These are phyloP conservation scores for Metacarcinus magister DNA, from an alignment of 2,888 invertebrate species.

Conservation along the genomic window DNA sequence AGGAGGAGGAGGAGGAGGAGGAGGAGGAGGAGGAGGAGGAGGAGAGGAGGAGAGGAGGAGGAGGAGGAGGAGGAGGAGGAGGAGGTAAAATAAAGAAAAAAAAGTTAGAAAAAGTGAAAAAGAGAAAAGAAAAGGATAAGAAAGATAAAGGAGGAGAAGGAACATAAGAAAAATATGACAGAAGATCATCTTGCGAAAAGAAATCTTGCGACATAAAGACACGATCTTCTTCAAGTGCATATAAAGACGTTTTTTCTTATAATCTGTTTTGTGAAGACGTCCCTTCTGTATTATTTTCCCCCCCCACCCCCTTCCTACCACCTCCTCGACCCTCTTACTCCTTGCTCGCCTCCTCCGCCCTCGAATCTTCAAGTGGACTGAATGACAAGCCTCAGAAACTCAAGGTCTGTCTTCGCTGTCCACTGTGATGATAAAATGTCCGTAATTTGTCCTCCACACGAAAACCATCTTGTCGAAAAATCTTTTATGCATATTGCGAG, in stretches of 20 bases:
- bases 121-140: background rate
- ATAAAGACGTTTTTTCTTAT: background rate
- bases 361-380: background rate
- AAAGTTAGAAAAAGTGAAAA: background rate
- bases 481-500: background rate
- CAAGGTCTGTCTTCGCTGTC: background rate
- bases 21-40: background rate
- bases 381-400: background rate
- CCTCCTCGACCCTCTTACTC: background rate
- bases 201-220: background rate
- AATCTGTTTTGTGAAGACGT: background rate
- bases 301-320: background rate
- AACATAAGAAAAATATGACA: background rate
- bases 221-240: background rate
- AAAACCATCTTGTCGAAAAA: slow-evolving; percentile 31
- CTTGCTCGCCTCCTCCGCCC: background rate
- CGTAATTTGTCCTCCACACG: slow-evolving; percentile 30
- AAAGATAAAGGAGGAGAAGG: background rate
- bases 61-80: background rate
- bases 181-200: background rate
- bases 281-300: background rate
- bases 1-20: background rate
- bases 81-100: background rate
- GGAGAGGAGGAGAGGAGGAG: background rate
- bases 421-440: slow-evolving; percentile 20